Evolutionary conservation across 1,140 invertebrate species (phyloP).

Genomic region (Drosophila triauraria): DNA sequence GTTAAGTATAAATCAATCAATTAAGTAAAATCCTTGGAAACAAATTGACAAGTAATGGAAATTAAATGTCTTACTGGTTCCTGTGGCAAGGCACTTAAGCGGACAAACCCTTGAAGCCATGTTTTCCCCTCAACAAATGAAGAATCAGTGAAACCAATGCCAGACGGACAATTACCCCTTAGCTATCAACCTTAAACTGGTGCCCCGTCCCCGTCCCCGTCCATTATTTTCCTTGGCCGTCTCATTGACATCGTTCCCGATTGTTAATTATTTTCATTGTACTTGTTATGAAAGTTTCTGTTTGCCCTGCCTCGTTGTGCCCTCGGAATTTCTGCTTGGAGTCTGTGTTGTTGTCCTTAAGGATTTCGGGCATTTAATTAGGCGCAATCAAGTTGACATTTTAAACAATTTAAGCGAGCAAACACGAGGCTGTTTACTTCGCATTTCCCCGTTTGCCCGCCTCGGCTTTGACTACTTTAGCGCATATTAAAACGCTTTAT

Average conservation of each 20-base stretch:
- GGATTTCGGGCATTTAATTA: slow-evolving; percentile 82
- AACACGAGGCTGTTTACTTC: slow-evolving; percentile 46
- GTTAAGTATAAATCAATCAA: slow-evolving; percentile 15
- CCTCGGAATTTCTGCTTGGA: background rate
- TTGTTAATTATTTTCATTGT: slow-evolving; percentile 82
- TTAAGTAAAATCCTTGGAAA: slow-evolving; percentile 17
- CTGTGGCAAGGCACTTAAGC: slow-evolving; percentile 8
- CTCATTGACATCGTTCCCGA: slow-evolving; percentile 66
- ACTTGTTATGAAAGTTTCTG: slow-evolving; percentile 72
- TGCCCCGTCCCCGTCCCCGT: background rate
- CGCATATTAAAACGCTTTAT: slow-evolving; percentile 81
- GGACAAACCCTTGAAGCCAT: slow-evolving; percentile 33
- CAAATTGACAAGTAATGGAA: slow-evolving; percentile 67
- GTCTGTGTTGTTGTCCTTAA: slow-evolving; percentile 71
- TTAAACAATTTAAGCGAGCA: slow-evolving; percentile 83
- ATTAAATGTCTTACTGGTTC: slow-evolving; percentile 51
- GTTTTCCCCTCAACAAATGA: slow-evolving; percentile 20
- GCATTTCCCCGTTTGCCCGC: slow-evolving; percentile 2
- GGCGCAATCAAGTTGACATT: slow-evolving; percentile 82
- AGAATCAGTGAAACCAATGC: slow-evolving; percentile 13
- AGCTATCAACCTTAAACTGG: background rate
- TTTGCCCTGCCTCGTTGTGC: background rate
- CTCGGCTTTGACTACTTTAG: slow-evolving; percentile 55
- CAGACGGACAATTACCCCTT: slow-evolving; percentile 34
- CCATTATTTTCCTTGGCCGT: slow-evolving; percentile 6